Conservation (phyloP, 2,888 invertebrate genomes). For the Chaetoderma sp. region DNA sequence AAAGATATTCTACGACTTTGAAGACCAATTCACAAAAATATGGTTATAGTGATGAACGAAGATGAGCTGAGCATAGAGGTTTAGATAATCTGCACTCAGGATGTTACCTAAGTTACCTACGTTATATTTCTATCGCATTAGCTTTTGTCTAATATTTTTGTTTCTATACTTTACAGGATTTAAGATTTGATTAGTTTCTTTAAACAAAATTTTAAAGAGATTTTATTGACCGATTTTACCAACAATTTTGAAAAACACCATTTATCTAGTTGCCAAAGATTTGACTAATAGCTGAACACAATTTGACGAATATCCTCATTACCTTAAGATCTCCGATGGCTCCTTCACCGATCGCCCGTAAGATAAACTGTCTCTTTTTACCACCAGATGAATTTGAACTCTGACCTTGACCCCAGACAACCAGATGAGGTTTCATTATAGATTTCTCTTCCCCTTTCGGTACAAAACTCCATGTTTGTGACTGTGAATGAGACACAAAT, state of each 20-base stretch:
- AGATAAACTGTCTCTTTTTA: conserved; percentile 57
- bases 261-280: neutral
- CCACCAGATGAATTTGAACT: conserved; percentile 57
- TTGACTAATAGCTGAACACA: neutral
- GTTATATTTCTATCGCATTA: too few species aligned
- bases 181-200: neutral
- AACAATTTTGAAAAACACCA: too few species aligned
- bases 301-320: conserved; percentile 2
- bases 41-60: too few species aligned
- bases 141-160: too few species aligned
- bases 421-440: conserved; percentile 63
- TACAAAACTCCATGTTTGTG: conserved; percentile 56
- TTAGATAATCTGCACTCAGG: too few species aligned
- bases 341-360: conserved; percentile 65
- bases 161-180: neutral
- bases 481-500: too few species aligned
- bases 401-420: conserved; percentile 65
- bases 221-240: too few species aligned
- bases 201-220: too few species aligned
- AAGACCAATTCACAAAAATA: neutral
- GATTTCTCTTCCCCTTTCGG: conserved; percentile 56
- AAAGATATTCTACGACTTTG: neutral
- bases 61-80: too few species aligned
- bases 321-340: conserved; percentile 63
- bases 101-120: too few species aligned